phyloP scores from a whole-genome alignment of 2,113 vertebrate species.

The Lynx canadensis region DNA sequence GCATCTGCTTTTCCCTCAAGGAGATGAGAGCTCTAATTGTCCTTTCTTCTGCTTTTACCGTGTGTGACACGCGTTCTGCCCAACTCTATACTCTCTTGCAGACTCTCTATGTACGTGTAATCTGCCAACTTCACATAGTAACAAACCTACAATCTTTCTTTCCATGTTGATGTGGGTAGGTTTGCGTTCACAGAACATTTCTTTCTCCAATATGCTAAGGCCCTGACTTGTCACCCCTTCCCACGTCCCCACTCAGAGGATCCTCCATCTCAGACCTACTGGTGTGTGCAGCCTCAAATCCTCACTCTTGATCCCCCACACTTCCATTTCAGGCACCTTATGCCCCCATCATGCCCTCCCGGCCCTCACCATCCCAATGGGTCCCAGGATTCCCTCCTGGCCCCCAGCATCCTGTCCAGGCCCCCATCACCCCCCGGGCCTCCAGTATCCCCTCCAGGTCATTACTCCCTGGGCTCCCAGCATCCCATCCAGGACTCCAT shows the following conservation, averaged over 20 bases:
- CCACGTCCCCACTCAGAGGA: too few species aligned
- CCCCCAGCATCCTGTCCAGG: too few species aligned
- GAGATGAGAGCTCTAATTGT: too few species aligned
- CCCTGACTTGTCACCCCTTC: background rate
- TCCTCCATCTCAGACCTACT: background rate
- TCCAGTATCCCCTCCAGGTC: background rate
- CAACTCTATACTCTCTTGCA: background rate
- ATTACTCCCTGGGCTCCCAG: fast-evolving
- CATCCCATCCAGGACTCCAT: background rate
- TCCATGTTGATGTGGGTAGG: background rate
- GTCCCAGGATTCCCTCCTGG: too few species aligned
- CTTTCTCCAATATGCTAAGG: background rate
- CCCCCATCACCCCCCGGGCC: too few species aligned
- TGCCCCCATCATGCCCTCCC: too few species aligned
- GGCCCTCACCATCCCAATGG: too few species aligned
- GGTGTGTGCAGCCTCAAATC: background rate
- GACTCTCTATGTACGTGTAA: fast-evolving
- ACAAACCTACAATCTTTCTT: background rate
- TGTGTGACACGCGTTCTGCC: background rate
- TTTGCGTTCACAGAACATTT: background rate
- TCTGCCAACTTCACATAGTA: background rate
- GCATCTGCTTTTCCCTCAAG: background rate
- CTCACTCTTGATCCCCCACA: background rate
- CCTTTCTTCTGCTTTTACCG: background rate
- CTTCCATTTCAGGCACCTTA: background rate